A percentile compares a stretch with the other conserved stretches of the same genome.
These are phyloP conservation scores for Seira sanloemensis DNA, from an alignment of 2,888 invertebrate species.

Conservation along the genomic window DNA sequence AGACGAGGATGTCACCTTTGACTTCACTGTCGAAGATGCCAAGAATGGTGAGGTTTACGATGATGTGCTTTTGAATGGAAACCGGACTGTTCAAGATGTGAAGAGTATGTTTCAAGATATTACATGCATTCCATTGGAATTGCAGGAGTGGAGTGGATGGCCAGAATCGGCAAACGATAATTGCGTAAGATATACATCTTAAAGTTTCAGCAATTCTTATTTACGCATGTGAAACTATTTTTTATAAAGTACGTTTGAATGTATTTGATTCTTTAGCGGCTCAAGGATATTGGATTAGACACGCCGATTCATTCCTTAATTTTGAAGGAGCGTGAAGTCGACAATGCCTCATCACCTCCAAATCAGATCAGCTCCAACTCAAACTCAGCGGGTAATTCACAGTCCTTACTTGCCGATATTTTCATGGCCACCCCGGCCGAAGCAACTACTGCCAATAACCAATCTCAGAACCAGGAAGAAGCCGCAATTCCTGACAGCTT, in stretches of 20 bases:
- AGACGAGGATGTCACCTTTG: not conserved
- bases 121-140: not conserved
- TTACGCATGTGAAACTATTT: not conserved
- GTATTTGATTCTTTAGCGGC: not conserved
- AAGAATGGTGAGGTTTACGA: slow-evolving; percentile 13
- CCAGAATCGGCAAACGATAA: not conserved
- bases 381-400: too few relatives aligned
- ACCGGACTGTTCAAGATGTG: not conserved
- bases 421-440: too few relatives aligned
- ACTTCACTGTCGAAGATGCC: slow-evolving; percentile 16
- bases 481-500: too few relatives aligned
- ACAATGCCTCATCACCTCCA: not conserved
- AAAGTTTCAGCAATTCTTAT: not conserved
- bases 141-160: slow-evolving; percentile 48
- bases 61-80: not conserved
- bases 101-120: not conserved
- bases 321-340: not conserved
- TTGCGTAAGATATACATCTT: not conserved
- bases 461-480: not conserved
- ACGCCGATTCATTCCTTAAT: slow-evolving; percentile 40
- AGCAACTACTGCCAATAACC: too few relatives aligned
- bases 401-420: too few relatives aligned
- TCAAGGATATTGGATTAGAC: slow-evolving; percentile 25
- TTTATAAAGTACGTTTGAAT: not conserved
- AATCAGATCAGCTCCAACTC: not conserved